These are phyloP conservation scores for Papilio aristodemus DNA, from an alignment of 1,140 invertebrate species.

Conservation along the genomic window DNA sequence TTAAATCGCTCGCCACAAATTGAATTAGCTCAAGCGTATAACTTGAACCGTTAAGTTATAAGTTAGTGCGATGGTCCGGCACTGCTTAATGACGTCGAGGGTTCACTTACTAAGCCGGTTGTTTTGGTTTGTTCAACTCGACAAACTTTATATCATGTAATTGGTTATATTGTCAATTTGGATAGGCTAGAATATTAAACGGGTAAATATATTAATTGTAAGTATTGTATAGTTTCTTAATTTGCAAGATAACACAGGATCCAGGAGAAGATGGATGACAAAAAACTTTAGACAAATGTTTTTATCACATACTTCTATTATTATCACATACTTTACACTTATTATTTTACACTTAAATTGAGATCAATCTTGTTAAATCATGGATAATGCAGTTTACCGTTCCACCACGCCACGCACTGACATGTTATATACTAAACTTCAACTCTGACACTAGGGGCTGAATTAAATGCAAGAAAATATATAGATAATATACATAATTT, in stretches of 20 bases:
- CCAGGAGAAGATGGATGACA: no score
- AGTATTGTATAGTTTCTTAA: no score
- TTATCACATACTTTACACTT: constrained; percentile 26
- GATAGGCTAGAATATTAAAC: constrained; percentile 12
- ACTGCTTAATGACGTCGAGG: constrained; percentile 52
- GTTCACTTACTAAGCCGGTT: constrained; percentile 46
- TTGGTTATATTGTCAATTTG: constrained; percentile 36
- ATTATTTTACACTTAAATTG: constrained; percentile 50
- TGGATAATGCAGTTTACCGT: background rate
- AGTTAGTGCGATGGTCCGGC: constrained; percentile 47
- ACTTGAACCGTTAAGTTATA: constrained; percentile 36
- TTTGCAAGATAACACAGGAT: no score
- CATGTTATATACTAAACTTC: no score
- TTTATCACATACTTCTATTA: no score
- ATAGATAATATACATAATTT: no score
- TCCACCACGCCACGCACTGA: no score
- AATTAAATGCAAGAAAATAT: no score
- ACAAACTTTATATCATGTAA: constrained; percentile 39
- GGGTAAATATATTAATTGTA: no score
- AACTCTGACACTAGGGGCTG: no score
- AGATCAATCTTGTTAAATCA: constrained; percentile 53
- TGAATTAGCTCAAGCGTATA: constrained; percentile 32
- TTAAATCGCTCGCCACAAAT: background rate
- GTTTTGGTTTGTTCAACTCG: constrained; percentile 58
- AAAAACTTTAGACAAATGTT: no score